Evolutionary conservation across 2,113 vertebrate genomes (phyloP).

Genomic region (Epinephelus cyanopodus): DNA sequence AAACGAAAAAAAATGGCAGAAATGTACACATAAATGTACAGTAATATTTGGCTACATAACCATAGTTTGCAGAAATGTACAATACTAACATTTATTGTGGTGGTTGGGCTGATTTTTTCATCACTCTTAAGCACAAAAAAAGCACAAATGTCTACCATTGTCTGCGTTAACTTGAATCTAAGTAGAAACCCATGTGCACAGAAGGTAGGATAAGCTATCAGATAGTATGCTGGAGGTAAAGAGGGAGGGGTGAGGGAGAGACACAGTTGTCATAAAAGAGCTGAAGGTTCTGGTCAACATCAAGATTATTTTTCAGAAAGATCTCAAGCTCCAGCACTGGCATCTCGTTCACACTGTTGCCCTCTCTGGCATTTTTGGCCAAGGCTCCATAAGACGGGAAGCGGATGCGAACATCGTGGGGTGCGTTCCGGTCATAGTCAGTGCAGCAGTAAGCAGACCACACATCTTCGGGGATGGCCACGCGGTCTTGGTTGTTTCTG

Average conservation of each 20-base stretch:
- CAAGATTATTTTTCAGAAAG: slow-evolving; percentile 72
- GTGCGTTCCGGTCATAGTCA: slow-evolving; percentile 79
- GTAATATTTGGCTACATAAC: no score
- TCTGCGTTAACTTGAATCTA: no score
- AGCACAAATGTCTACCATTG: no score
- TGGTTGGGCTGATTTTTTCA: no score
- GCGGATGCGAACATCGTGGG: slow-evolving; percentile 72
- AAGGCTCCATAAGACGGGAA: slow-evolving; percentile 73
- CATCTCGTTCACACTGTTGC: slow-evolving; percentile 74
- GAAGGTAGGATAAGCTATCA: slow-evolving; percentile 29
- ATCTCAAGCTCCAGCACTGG: slow-evolving; percentile 76
- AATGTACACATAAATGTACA: no score
- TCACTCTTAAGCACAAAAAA: no score
- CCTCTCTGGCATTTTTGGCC: slow-evolving; percentile 78
- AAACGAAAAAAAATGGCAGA: no score
- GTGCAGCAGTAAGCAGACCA: slow-evolving; percentile 85
- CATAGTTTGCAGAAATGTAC: no score
- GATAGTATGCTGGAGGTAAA: slow-evolving; percentile 76
- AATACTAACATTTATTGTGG: no score
- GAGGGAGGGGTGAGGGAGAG: slow-evolving; percentile 81
- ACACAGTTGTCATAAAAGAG: slow-evolving; percentile 83
- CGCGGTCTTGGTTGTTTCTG: slow-evolving; percentile 79
- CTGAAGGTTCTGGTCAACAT: slow-evolving; percentile 79
- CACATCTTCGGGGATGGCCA: slow-evolving; percentile 79
- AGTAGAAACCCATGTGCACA: neutral